Conservation (phyloP, 2,888 invertebrate genomes). For the Trichogramma evanescens region DNA sequence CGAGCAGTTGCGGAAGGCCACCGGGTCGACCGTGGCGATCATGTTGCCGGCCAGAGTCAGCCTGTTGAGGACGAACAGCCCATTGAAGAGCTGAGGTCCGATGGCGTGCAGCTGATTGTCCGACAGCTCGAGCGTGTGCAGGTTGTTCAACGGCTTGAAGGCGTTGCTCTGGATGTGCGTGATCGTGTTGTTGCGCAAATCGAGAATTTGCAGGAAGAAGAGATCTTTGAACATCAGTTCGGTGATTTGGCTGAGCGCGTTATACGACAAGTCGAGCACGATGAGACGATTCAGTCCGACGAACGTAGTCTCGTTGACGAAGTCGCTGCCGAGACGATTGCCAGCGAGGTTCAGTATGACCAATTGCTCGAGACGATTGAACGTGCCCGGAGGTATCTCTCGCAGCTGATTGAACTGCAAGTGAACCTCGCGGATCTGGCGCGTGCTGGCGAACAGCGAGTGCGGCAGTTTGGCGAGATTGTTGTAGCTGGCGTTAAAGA, state of each 20-base stretch:
- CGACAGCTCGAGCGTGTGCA: conserved; percentile 82
- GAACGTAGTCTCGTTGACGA: conserved; percentile 79
- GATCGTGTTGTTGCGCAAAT: conserved; percentile 79
- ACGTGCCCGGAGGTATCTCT: conserved; percentile 73
- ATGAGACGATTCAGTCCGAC: conserved; percentile 77
- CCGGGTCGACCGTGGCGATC: conserved; percentile 68
- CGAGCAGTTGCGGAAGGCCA: conserved; percentile 81
- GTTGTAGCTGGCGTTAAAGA: conserved; percentile 82
- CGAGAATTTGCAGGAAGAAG: conserved; percentile 77
- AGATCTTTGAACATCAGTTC: conserved; percentile 80
- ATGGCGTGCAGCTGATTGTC: conserved; percentile 79
- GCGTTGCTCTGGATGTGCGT: conserved; percentile 84
- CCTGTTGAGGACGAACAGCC: conserved; percentile 74
- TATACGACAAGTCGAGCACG: conserved; percentile 77
- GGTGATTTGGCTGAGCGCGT: conserved; percentile 76
- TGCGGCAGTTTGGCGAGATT: conserved; percentile 73
- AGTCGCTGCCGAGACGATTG: conserved; percentile 78
- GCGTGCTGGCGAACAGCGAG: conserved; percentile 71
- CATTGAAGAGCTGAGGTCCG: conserved; percentile 75
- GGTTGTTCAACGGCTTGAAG: conserved; percentile 78
- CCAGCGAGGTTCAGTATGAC: conserved; percentile 76
- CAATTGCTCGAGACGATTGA: conserved; percentile 77
- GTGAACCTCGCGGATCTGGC: conserved; percentile 75
- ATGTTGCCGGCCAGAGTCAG: conserved; percentile 80
- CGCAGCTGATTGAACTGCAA: conserved; percentile 78